phyloP scores from a whole-genome alignment of 1,140 invertebrate species.

The Ruditapes philippinarum region DNA sequence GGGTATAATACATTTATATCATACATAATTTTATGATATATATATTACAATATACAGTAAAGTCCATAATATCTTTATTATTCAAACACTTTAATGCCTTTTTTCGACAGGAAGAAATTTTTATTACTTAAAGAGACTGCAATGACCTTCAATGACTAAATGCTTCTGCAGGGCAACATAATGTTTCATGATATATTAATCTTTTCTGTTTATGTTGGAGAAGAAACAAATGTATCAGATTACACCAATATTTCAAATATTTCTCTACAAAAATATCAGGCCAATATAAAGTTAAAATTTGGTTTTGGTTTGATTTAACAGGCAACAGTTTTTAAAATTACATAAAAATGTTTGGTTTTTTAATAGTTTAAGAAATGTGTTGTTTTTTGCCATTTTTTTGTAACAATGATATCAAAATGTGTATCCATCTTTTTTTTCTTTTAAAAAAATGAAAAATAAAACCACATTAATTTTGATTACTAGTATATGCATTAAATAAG shows the following conservation, averaged over 20 bases:
- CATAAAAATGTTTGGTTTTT: background rate
- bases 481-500: no score
- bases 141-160: no score
- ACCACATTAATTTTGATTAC: background rate
- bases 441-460: background rate
- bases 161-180: background rate
- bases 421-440: background rate
- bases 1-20: no score
- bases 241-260: background rate
- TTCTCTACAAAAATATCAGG: background rate
- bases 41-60: no score
- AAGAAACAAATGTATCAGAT: conserved; percentile 1
- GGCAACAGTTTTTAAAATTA: background rate
- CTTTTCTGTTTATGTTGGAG: background rate
- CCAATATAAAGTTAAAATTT: background rate
- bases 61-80: background rate
- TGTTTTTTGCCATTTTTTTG: background rate
- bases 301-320: background rate
- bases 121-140: no score
- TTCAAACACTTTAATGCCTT: background rate
- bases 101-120: no score
- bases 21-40: no score
- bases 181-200: background rate
- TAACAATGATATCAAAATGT: background rate
- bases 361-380: background rate